phyloP scores from a whole-genome alignment of 2,888 invertebrate species.

The Sialis lutaria region DNA sequence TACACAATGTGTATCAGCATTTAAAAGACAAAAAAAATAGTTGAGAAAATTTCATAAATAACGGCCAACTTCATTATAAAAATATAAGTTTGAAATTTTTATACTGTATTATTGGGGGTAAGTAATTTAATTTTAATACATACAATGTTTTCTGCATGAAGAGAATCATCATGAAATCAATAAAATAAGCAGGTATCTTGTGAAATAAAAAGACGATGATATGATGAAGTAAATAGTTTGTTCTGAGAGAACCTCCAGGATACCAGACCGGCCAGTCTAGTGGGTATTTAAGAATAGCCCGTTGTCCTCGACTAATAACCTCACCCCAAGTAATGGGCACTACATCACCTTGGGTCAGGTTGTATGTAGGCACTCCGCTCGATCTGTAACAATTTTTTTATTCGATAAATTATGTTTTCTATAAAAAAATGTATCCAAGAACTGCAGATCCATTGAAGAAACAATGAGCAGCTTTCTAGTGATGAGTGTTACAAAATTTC shows the following conservation, averaged over 20 bases:
- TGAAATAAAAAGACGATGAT: conserved; percentile 49
- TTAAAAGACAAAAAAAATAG: too few species aligned
- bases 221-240: conserved; percentile 41
- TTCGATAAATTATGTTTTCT: background rate
- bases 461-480: too few species aligned
- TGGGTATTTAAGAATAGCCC: conserved; percentile 42
- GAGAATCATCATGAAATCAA: conserved; percentile 46
- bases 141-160: conserved; percentile 57
- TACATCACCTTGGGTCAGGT: conserved; percentile 52
- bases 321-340: conserved; percentile 67
- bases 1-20: too few species aligned
- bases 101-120: too few species aligned
- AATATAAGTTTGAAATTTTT: too few species aligned
- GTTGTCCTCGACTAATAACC: conserved; percentile 45
- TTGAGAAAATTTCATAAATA: too few species aligned
- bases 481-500: too few species aligned
- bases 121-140: conserved; percentile 20
- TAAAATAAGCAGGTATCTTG: conserved; percentile 51
- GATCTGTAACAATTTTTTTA: conserved; percentile 22
- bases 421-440: background rate
- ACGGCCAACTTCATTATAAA: too few species aligned
- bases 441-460: background rate
- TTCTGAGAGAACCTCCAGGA: conserved; percentile 50
- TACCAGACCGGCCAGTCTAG: conserved; percentile 52
- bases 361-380: conserved; percentile 42